Evolutionary conservation across 2,797 vertebrate genomes (phyloP), one percentile per base, ranked within the genome.

Genomic region (Botia almorhae): DNA sequence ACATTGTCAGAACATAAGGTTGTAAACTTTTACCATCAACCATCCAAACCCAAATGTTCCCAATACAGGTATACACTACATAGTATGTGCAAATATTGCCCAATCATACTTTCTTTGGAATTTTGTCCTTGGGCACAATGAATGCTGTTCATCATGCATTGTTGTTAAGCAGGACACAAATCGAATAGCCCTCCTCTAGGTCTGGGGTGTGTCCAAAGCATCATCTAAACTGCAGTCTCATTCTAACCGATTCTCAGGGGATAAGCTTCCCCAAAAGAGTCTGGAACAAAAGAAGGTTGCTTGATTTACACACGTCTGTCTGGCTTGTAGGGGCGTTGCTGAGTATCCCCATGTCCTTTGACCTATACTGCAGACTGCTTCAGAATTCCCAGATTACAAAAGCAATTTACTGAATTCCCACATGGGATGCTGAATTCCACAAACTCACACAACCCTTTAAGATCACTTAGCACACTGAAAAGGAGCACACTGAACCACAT

Each of bases 271-370:
- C 78, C 84, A 85, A 72, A 83, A 80, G 69, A 81, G 74, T 53
- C 69, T 81, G 70, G 82, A 79, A 83, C 84, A 87, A 87, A 84
- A 81, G 84, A 76, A 13, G 46, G 55, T 72, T 58, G 85, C 84
- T 84, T 87, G 81, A 84, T 87, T 88, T 83, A 84, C 79, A 86
- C 80, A 80, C 67, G 65, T 53, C 76, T 81, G 80, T 82, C 43
- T 88, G 83, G 79, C 79, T 86, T 73, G 82, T 51, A 69, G 75
- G 65, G 67, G 81, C 82, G 74, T 14, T 69, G 50, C 72, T 29
- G 36, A 75, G 69, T 63, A 85, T 69, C 61, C 46, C 23, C 53
- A 2, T 39, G 69, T 80, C 61, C 61, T 85, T 68, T 82, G 55
- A 79, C 80, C 76, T 81, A 67, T 71, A 83, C 71, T 78, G 43